A percentile compares a stretch with the other conserved stretches of the same genome.
These are phyloP conservation scores for Callipepla californica DNA, from an alignment of 2,113 vertebrate species.

Conservation along the genomic window DNA sequence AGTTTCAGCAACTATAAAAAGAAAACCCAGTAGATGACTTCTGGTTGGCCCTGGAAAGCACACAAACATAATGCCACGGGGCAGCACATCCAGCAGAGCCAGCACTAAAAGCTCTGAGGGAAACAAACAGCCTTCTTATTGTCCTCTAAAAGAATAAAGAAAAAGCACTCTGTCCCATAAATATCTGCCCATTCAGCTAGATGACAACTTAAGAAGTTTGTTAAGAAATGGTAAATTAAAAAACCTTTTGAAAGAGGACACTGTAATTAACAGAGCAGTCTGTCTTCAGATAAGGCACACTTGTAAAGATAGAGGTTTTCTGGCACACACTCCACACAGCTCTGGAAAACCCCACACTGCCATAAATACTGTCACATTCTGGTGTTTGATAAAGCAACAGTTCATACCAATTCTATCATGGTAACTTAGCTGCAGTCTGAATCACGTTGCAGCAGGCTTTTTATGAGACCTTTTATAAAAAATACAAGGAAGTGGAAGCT, in stretches of 20 bases:
- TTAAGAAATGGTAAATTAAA: neutral
- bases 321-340: neutral
- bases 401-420: slow-evolving; percentile 81
- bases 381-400: slow-evolving; percentile 83
- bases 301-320: neutral
- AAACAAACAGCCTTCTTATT: neutral
- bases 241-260: neutral
- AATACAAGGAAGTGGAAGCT: neutral
- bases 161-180: neutral
- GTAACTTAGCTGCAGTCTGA: neutral
- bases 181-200: neutral
- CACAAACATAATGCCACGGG: neutral
- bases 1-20: neutral
- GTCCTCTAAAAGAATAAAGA: neutral
- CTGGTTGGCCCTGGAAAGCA: neutral
- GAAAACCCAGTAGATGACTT: neutral
- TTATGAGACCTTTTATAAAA: neutral
- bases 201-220: neutral
- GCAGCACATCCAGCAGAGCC: neutral
- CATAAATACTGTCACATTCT: slow-evolving; percentile 83
- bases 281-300: neutral
- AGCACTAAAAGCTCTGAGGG: neutral
- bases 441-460: neutral
- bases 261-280: neutral
- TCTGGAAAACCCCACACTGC: slow-evolving; percentile 71